These are phyloP conservation scores for Drosophila imparisetae DNA, from an alignment of 2,888 invertebrate species.

Conservation along the genomic window DNA sequence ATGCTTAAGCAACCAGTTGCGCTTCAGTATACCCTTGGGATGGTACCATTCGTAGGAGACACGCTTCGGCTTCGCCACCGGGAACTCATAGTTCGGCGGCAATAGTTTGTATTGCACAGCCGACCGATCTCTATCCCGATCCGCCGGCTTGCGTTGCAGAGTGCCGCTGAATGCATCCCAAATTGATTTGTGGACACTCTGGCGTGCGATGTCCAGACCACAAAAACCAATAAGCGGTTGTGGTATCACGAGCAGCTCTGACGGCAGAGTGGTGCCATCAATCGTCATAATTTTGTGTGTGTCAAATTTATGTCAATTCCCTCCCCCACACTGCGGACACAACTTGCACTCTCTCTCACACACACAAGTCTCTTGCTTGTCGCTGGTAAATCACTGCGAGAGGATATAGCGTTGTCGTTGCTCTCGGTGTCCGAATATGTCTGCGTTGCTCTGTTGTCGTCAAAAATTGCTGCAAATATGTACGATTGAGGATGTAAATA, in stretches of 20 bases:
- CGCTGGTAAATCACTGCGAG: conserved; percentile 6
- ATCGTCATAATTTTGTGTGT: conserved; percentile 85
- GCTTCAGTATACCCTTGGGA: conserved; percentile 96
- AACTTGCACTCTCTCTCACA: conserved; percentile 3
- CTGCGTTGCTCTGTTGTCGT: neutral
- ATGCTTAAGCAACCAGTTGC: conserved; percentile 98
- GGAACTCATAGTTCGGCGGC: conserved; percentile 93
- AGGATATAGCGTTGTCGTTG: conserved; percentile 3
- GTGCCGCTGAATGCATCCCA: conserved; percentile 96
- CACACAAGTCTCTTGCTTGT: conserved; percentile 4
- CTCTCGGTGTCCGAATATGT: conserved; percentile 2
- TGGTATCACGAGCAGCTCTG: conserved; percentile 93
- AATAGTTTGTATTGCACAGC: conserved; percentile 93
- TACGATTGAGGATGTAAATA: conserved; percentile 55
- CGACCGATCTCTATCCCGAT: conserved; percentile 87
- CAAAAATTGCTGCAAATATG: conserved; percentile 16
- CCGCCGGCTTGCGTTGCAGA: conserved; percentile 88
- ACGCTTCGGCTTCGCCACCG: conserved; percentile 93
- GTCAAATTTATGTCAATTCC: conserved; percentile 30
- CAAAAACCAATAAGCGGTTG: conserved; percentile 94
- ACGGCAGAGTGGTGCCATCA: conserved; percentile 90
- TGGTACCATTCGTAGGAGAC: conserved; percentile 98
- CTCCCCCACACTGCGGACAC: conserved; percentile 24
- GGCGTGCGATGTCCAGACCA: conserved; percentile 93
- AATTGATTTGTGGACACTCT: conserved; percentile 94